Evolutionary conservation across 2,888 invertebrate species (phyloP).

Genomic region (Empis stercorea): DNA sequence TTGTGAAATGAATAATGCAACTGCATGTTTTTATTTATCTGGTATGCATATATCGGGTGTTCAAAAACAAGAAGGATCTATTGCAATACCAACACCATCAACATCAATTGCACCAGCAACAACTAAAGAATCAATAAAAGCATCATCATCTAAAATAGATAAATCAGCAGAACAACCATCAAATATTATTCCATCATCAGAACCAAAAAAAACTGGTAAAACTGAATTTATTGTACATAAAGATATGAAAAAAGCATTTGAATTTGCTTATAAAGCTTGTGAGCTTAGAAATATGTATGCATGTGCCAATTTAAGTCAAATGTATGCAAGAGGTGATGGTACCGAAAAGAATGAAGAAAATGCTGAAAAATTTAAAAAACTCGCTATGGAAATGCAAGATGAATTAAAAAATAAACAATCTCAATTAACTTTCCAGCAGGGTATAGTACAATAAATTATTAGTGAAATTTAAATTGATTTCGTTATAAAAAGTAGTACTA

Average conservation of each 20-base stretch:
- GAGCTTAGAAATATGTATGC: conserved; percentile 73
- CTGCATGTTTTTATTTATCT: conserved; percentile 69
- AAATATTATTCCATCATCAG: conserved; percentile 3
- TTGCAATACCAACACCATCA: conserved; percentile 33
- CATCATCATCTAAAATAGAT: not conserved
- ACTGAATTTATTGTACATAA: conserved; percentile 44
- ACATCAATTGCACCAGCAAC: conserved; percentile 2
- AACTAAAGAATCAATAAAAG: not conserved
- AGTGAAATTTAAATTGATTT: too few species aligned
- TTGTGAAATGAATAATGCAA: conserved; percentile 46
- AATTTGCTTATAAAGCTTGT: conserved; percentile 66
- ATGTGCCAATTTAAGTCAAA: conserved; percentile 80
- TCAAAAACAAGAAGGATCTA: conserved; percentile 42
- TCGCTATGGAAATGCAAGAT: conserved; percentile 57
- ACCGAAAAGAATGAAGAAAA: conserved; percentile 56
- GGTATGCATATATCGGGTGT: conserved; percentile 67
- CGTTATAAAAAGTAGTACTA: too few species aligned
- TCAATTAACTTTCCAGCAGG: conserved; percentile 43
- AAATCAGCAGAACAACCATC: conserved; percentile 6
- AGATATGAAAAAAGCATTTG: conserved; percentile 66
- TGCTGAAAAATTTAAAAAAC: conserved; percentile 57
- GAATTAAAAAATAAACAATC: conserved; percentile 45
- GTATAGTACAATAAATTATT: conserved; percentile 18
- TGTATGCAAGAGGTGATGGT: conserved; percentile 77
- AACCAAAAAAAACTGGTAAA: conserved; percentile 24